A percentile compares a stretch with the other conserved stretches of the same genome.
These are phyloP conservation scores for Oasisia sp. DNA, from an alignment of 2,888 invertebrate species.

Conservation along the genomic window DNA sequence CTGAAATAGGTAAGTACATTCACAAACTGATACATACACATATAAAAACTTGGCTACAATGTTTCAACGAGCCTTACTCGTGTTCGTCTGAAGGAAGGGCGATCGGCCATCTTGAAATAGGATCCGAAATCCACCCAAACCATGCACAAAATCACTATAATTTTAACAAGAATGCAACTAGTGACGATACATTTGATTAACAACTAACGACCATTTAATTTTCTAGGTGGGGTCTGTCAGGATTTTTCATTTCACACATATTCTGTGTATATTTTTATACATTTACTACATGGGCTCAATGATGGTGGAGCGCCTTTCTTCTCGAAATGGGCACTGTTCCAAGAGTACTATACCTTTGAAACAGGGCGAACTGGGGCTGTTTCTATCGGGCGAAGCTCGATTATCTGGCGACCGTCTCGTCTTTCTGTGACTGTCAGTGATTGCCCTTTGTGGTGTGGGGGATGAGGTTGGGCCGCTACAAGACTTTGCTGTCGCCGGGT, in stretches of 20 bases:
- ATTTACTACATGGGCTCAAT: conserved; percentile 9
- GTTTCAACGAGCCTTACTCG: not conserved
- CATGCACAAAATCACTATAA: conserved; percentile 13
- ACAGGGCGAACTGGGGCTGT: conserved; percentile 13
- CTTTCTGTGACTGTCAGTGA: not conserved
- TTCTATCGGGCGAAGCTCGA: conserved; percentile 13
- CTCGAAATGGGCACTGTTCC: not conserved
- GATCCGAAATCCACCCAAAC: not conserved
- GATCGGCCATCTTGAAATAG: conserved; percentile 17
- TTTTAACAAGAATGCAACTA: conserved; percentile 17
- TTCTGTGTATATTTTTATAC: not conserved
- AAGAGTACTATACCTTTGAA: conserved; percentile 17
- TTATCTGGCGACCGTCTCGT: conserved; percentile 10
- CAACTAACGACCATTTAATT: not conserved
- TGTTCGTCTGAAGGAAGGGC: not conserved
- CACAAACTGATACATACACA: not conserved
- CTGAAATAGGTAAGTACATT: not conserved
- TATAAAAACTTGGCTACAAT: not conserved
- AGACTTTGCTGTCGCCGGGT: conserved; percentile 26
- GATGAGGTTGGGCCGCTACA: conserved; percentile 30
- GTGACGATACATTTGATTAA: not conserved
- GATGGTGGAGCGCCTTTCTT: conserved; percentile 10
- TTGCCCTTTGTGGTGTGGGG: conserved; percentile 27
- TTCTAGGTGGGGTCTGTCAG: conserved; percentile 10
- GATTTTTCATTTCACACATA: not conserved